Conservation (phyloP, 2,797 vertebrate genomes). For the Cercopithecus diana region DNA sequence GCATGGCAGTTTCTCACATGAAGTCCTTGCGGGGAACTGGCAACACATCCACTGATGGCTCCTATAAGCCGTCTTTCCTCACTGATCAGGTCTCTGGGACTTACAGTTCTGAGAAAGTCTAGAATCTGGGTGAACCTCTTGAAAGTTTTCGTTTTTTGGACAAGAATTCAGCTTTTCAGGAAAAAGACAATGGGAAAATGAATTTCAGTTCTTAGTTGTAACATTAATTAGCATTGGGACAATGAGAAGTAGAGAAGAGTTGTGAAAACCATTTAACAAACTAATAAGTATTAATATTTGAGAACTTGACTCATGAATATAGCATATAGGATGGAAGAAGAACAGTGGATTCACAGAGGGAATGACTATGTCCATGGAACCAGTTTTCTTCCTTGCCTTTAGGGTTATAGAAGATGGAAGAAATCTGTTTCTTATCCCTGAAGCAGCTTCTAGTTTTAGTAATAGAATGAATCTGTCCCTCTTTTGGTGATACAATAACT, state of each 20-base stretch:
- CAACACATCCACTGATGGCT: slow-evolving; percentile 92
- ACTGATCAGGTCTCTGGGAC: slow-evolving; percentile 93
- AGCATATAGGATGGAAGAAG: background rate
- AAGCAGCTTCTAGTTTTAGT: slow-evolving; percentile 4
- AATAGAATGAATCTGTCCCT: background rate
- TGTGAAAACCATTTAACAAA: background rate
- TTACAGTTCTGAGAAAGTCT: background rate
- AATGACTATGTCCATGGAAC: background rate
- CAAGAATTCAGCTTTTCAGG: background rate
- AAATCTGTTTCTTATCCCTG: background rate
- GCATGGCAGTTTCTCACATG: slow-evolving; percentile 99
- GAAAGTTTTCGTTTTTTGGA: background rate
- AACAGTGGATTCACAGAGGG: background rate
- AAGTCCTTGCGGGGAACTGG: slow-evolving; percentile 95
- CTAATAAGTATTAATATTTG: slow-evolving; percentile 27
- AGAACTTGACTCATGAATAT: background rate
- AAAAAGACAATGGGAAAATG: slow-evolving; percentile 34
- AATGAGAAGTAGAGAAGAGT: slow-evolving; percentile 35
- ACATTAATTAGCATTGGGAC: background rate
- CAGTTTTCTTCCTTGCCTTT: background rate
- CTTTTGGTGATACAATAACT: background rate
- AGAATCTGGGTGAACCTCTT: background rate
- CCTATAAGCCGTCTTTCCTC: slow-evolving; percentile 97
- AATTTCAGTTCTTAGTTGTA: background rate
- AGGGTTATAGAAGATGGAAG: background rate